These are phyloP conservation scores for Taenaris catops DNA, from an alignment of 2,888 invertebrate genomes.

Conservation along the genomic window DNA sequence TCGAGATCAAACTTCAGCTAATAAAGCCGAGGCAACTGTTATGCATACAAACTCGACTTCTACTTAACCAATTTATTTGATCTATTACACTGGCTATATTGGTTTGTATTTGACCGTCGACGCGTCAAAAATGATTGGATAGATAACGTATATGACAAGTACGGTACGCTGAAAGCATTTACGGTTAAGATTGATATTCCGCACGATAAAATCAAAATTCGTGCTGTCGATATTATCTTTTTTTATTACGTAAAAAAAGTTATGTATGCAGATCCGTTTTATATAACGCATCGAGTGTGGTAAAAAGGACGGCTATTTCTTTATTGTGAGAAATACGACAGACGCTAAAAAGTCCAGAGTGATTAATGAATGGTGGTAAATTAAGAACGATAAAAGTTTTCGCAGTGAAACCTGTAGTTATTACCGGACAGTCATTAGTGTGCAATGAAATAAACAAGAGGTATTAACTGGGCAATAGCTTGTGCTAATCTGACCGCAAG, in stretches of 20 bases:
- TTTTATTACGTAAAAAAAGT: conserved; percentile 36
- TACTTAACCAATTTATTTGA: conserved; percentile 1
- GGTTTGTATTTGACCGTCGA: conserved; percentile 16
- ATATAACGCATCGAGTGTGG: conserved; percentile 16
- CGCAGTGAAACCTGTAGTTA: conserved; percentile 43
- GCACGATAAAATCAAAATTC: conserved; percentile 47
- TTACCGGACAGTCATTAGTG: conserved; percentile 47
- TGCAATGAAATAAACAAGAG: conserved; percentile 65
- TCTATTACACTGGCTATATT: conserved; percentile 2
- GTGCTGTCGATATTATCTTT: conserved; percentile 46
- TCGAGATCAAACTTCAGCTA: no score
- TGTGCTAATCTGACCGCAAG: conserved; percentile 72
- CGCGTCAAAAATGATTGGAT: conserved; percentile 28
- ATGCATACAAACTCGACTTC: neutral
- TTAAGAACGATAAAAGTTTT: conserved; percentile 10
- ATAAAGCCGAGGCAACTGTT: no score
- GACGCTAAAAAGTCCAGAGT: neutral
- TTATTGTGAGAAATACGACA: conserved; percentile 2
- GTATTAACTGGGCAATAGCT: conserved; percentile 65
- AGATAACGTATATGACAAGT: conserved; percentile 39
- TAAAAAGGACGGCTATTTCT: conserved; percentile 1
- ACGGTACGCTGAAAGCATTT: conserved; percentile 38
- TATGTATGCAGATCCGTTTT: conserved; percentile 17
- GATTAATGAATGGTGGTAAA: conserved; percentile 6
- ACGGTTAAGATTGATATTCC: conserved; percentile 39